A percentile compares a stretch with the other conserved stretches of the same genome.
Conservation (phyloP, 92 coral and sea anemone genomes). For the Chrysogorgia sp. region DNA sequence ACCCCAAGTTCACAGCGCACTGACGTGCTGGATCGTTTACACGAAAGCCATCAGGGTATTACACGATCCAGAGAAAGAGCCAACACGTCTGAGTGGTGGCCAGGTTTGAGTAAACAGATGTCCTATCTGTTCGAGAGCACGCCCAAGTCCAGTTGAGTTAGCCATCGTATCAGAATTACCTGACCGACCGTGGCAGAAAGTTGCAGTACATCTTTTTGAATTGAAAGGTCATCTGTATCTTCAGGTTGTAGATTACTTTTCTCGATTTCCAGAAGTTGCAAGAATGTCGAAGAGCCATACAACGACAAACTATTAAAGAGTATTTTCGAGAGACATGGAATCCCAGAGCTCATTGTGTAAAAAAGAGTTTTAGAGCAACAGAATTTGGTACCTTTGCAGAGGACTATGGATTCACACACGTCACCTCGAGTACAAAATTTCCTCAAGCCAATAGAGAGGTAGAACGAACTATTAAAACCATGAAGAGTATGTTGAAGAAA, state of each 20-base stretch:
- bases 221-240: slow-evolving; percentile 40
- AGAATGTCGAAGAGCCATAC: too few species aligned
- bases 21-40: slow-evolving; percentile 55
- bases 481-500: too few species aligned
- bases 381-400: too few species aligned
- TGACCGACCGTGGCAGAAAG: slow-evolving; percentile 63
- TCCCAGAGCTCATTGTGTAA: too few species aligned
- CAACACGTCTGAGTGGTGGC: slow-evolving; percentile 61
- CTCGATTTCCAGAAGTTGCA: too few species aligned
- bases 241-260: slow-evolving; percentile 19
- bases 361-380: too few species aligned
- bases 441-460: too few species aligned
- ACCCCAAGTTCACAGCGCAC: slow-evolving; percentile 48
- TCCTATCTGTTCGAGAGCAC: slow-evolving; percentile 47
- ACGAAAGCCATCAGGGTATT: slow-evolving; percentile 61
- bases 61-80: slow-evolving; percentile 61
- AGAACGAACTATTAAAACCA: too few species aligned
- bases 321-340: too few species aligned
- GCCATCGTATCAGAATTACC: slow-evolving; percentile 48
- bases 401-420: too few species aligned
- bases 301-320: too few species aligned
- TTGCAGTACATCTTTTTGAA: slow-evolving; percentile 56
- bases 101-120: slow-evolving; percentile 56
- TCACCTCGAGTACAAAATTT: too few species aligned
- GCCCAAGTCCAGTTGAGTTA: slow-evolving; percentile 52